These are phyloP conservation scores for Arizona elegans DNA, from an alignment of 2,113 vertebrate species.

Conservation along the genomic window DNA sequence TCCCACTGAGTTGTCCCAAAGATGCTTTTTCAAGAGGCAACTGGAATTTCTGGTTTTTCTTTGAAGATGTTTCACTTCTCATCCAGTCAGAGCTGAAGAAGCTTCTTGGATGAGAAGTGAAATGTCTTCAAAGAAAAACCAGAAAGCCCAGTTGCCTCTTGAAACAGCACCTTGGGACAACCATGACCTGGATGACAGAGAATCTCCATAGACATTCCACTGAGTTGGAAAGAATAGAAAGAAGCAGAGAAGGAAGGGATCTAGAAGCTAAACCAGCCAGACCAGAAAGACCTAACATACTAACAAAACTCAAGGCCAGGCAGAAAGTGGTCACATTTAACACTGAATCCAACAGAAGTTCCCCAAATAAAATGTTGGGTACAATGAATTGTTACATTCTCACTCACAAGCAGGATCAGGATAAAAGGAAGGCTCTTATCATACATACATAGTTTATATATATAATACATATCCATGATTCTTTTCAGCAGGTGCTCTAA, in stretches of 20 bases:
- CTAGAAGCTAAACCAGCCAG: not conserved
- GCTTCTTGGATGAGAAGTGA: no score
- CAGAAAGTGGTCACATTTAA: not conserved
- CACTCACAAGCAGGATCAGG: not conserved
- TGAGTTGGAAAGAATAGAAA: not conserved
- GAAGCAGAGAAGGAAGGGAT: not conserved
- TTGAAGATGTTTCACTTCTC: no score
- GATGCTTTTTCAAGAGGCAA: no score
- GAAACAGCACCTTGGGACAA: no score
- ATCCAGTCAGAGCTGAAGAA: no score
- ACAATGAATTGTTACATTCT: not conserved
- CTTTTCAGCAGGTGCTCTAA: not conserved
- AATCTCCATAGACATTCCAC: not conserved
- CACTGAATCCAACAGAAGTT: not conserved
- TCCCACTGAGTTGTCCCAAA: not conserved
- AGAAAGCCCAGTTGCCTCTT: no score
- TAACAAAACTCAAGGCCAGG: not conserved
- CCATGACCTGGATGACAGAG: no score
- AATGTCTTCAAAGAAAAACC: no score
- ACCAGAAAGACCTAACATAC: not conserved
- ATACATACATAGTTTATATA: not conserved
- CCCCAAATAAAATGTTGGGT: not conserved
- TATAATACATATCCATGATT: not conserved
- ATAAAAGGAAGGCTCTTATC: not conserved
- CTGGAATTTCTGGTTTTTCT: no score